Evolutionary conservation across 2,113 vertebrate species (phyloP).

Genomic region (Barbus barbus): DNA sequence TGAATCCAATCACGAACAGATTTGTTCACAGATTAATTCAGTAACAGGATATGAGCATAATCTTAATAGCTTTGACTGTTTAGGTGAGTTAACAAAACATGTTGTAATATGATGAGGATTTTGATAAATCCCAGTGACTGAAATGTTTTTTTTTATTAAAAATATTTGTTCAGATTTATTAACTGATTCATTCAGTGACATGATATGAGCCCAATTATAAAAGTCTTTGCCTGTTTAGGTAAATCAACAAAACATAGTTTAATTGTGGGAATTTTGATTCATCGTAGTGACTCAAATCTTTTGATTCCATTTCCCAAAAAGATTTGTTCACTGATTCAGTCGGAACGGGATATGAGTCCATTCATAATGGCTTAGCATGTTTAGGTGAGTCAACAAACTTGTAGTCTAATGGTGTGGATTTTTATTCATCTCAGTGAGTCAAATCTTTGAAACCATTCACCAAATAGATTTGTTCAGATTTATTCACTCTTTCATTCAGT

Average conservation of each 20-base stretch:
- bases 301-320: no score
- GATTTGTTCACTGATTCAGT: neutral
- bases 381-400: neutral
- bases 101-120: neutral
- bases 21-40: neutral
- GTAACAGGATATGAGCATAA: constrained; percentile 79
- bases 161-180: neutral
- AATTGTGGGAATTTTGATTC: neutral
- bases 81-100: constrained; percentile 78
- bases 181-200: neutral
- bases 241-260: constrained; percentile 58
- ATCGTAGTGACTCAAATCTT: no score
- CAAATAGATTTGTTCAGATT: neutral
- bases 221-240: constrained; percentile 86
- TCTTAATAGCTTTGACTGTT: constrained; percentile 80
- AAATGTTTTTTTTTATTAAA: neutral
- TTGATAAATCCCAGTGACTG: neutral
- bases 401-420: neutral
- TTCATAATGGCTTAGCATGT: neutral
- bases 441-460: neutral
- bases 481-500: neutral
- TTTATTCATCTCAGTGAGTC: neutral
- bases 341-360: neutral
- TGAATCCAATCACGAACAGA: neutral
- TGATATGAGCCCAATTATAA: constrained; percentile 81